These are phyloP conservation scores for Caracal caracal DNA, from an alignment of 2,113 vertebrate species.

Conservation along the genomic window DNA sequence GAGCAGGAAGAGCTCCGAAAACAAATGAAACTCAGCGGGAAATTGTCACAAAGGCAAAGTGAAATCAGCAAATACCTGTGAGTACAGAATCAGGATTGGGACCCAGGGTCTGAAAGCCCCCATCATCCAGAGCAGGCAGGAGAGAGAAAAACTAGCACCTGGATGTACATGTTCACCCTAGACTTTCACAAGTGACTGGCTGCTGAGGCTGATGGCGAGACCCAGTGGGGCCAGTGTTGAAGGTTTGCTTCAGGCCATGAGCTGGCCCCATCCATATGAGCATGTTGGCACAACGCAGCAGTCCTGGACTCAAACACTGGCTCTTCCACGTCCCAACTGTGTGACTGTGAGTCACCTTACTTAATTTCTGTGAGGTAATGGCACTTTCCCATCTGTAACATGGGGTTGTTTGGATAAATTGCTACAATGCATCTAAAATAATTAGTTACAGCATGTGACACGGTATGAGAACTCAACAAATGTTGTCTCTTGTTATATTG, in stretches of 20 bases:
- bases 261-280: background rate
- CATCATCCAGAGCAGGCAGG: background rate
- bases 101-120: background rate
- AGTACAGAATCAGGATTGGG: background rate
- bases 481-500: background rate
- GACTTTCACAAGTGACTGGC: background rate
- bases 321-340: background rate
- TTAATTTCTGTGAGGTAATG: background rate
- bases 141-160: background rate
- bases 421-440: background rate
- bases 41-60: slow-evolving; percentile 2
- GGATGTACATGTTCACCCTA: background rate
- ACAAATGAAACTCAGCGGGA: background rate
- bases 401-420: background rate
- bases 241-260: background rate
- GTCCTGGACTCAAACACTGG: background rate
- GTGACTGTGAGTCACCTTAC: background rate
- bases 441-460: background rate
- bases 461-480: background rate
- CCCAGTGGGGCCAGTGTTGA: background rate
- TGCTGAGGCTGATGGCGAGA: background rate
- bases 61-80: background rate
- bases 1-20: background rate
- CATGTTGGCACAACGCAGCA: background rate
- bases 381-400: background rate